Evolutionary conservation across 2,888 invertebrate species (phyloP), one percentile per base, ranked within the genome.

Genomic region (Mesodorylaimus sp.): DNA sequence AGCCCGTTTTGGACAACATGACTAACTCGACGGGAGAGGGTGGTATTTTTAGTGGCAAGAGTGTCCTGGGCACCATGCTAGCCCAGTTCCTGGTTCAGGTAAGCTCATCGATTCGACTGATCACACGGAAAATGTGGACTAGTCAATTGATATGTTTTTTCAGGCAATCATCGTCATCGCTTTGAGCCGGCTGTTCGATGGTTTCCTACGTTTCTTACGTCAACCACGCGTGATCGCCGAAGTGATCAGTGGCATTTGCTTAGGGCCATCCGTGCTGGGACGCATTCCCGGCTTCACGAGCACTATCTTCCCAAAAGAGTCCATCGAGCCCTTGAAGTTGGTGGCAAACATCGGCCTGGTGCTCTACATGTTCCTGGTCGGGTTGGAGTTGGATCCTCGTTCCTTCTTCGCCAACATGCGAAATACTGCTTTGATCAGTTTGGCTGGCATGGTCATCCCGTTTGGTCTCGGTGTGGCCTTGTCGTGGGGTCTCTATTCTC

Each of bases 321-420:
- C 52, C 19, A 37, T 52, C 3, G 7, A 28, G 13, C 27, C 16
- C 19, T 36, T 52, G n/a, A 45, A 28, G 2, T n/a, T 53, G 47
- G 46, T 52, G 19, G 19, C 53, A 2, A 54, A 37, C 25, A 52
- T 52, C 28, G 52, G 52, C 1, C 36, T 52, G 25, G 52, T 52
- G 21, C 29, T 52, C 25, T 52, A 52, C 38, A 32, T 52, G 48
- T 52, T 52, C 37, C 38, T 52, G 26, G 50, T 52, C 54, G 52
- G 52, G 3, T 19, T 52, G 1, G 52, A 52, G 26, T 27, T 52
- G 54, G 52, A 52, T 27, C 51, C 52, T 24, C 48, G 43, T 13
- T 24, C 53, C 19, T 48, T 52, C 32, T 54, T 52, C 23, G 48
- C 46, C 26, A 46, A 51, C 5, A 54, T 52, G 5, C 48, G 41